Evolutionary conservation across 2,113 vertebrate species (phyloP).

Genomic region (Labeo rohita): DNA sequence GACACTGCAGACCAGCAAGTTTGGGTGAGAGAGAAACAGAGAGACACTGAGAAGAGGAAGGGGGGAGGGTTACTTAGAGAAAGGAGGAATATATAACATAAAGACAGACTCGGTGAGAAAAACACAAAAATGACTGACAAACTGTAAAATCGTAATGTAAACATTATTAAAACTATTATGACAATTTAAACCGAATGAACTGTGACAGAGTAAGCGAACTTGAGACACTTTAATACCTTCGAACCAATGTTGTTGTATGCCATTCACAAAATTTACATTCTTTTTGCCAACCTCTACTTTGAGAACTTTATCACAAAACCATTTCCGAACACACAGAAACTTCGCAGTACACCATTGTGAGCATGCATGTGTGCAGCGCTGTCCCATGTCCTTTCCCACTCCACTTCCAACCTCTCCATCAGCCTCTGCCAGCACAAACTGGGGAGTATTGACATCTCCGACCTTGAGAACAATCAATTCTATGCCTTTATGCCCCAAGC

Average conservation of each 20-base stretch:
- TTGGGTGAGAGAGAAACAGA: constrained; percentile 61
- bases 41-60: constrained; percentile 33
- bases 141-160: not conserved
- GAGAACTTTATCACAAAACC: not conserved
- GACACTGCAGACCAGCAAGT: constrained; percentile 76
- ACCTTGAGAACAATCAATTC: constrained; percentile 80
- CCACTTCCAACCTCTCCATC: constrained; percentile 56
- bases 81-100: constrained; percentile 16
- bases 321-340: constrained; percentile 7
- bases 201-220: not conserved
- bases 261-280: not conserved
- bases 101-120: constrained; percentile 13
- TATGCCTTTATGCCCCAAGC: constrained; percentile 66
- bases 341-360: not conserved
- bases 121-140: not conserved
- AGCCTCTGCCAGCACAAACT: constrained; percentile 70
- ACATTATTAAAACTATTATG: not conserved
- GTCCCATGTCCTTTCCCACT: constrained; percentile 21
- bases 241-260: not conserved
- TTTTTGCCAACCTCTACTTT: not conserved
- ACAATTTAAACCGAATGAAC: not conserved
- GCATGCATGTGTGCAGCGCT: not conserved
- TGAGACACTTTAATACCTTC: not conserved
- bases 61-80: constrained; percentile 25
- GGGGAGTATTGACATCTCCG: constrained; percentile 73